These are phyloP conservation scores for Muscicapa striata DNA, from an alignment of 2,797 vertebrate species.

Conservation along the genomic window DNA sequence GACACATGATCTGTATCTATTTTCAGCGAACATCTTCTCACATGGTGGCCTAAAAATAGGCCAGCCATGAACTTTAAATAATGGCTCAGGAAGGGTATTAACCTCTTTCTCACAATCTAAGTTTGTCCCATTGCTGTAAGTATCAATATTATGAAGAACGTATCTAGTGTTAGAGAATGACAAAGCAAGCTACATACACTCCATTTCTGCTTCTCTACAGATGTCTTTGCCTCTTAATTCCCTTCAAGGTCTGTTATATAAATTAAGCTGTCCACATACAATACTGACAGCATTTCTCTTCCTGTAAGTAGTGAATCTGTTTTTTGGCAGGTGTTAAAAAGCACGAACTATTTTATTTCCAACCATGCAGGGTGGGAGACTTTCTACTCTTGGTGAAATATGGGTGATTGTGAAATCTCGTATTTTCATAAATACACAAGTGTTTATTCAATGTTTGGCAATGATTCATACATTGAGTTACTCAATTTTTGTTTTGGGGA, in stretches of 20 bases:
- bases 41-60: slow-evolving; percentile 79
- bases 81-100: slow-evolving; percentile 75
- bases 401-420: background rate
- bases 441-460: background rate
- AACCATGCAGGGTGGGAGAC: background rate
- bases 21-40: slow-evolving; percentile 75
- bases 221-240: background rate
- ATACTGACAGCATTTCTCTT: background rate
- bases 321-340: background rate
- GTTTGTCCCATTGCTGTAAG: slow-evolving; percentile 59
- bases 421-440: background rate
- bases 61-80: slow-evolving; percentile 77
- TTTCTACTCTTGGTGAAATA: background rate
- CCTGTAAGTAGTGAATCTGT: background rate
- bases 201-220: background rate
- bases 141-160: slow-evolving; percentile 33
- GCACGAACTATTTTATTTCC: background rate
- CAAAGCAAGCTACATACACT: background rate
- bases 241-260: background rate
- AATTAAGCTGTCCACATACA: background rate
- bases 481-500: background rate
- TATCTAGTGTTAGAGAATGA: slow-evolving; percentile 25
- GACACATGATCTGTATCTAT: slow-evolving; percentile 80
- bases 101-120: slow-evolving; percentile 72
- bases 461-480: background rate